These are phyloP conservation scores for Lophura swinhoii DNA, from an alignment of 2,797 vertebrate species.

Conservation along the genomic window DNA sequence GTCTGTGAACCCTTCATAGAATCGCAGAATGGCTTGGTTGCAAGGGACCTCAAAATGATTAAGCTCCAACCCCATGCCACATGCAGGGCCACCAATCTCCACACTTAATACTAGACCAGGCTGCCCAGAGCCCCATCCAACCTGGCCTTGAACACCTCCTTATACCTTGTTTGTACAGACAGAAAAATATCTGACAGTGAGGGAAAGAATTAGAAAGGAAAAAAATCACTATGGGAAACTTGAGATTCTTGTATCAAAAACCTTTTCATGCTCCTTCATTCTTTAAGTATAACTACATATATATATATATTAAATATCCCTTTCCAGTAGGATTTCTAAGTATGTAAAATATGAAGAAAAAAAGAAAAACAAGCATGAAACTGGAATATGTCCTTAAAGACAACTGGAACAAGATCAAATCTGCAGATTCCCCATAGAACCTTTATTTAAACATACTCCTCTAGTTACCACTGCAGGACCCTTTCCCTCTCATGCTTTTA, in stretches of 20 bases:
- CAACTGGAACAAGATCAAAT: not conserved
- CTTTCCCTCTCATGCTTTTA: not conserved
- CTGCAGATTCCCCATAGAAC: accelerated
- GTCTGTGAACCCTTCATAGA: not conserved
- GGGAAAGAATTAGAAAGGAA: not conserved
- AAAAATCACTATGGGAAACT: not conserved
- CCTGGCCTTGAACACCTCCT: not conserved
- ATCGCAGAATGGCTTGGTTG: too few relatives aligned
- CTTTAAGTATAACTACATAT: not conserved
- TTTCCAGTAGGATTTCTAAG: not conserved
- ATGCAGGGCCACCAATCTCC: too few relatives aligned
- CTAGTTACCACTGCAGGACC: not conserved
- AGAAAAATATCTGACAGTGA: not conserved
- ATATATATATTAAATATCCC: not conserved
- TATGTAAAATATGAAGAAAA: not conserved
- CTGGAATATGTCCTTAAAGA: accelerated
- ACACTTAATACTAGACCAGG: too few relatives aligned
- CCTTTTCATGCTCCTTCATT: not conserved
- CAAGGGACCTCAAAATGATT: too few relatives aligned
- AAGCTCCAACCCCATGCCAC: too few relatives aligned
- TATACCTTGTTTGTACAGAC: not conserved
- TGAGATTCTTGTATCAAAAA: not conserved
- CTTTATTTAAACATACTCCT: not conserved
- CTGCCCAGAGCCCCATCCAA: too few relatives aligned
- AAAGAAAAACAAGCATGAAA: not conserved